Base-by-base conservation (phyloP, 2,888 invertebrate species). In the Marronus borbonicus region DNA sequence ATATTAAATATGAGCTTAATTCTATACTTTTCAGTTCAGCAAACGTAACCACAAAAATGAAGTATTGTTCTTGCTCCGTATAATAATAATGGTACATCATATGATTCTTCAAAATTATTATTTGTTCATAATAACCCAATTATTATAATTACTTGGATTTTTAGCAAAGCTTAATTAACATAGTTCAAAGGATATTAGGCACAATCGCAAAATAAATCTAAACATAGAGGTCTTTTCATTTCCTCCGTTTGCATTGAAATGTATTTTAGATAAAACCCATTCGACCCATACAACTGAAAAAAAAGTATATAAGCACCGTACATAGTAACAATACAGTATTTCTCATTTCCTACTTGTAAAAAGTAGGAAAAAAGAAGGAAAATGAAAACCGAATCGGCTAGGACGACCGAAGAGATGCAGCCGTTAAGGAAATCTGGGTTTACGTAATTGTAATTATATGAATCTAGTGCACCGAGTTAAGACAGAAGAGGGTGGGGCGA, bases 401-500 rank as follows among this genome's bases (percentile, higher is more conserved):
- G 20, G 55, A 20, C 58, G 58, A 39, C 55, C 44, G 60, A 28
- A 77, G 66, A 66, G 70, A 72, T 50, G 76, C 58, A 76, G 64
- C 60, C 58, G 55, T 52, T 68, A 76, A 76, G 79, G 76, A 79
- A 79, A 79, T 79, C 76, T 72, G 81, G 81, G 80, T 81, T 78
- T 78, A 78, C 81, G 80, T 81, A 83, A 83, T 81, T 80, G 81
- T 83, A 81, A 84, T 83, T 83, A 84, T 83, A 84, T 82, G 84
- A 84, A 84, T 83, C 83, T 84, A 82, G 84, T 82, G 84, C 83
- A 84, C 81, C 81, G 83, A 82, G 83, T 80, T 82, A 83, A 83
- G 84, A 82, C 80, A 81, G 82, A 81, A 82, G 82, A 83, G 81
- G 81, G 83, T 82, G 82, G 80, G 83, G 83, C 82, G 83, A 83